Evolutionary conservation across 2,797 vertebrate genomes (phyloP), one percentile per base, ranked within the genome.

Genomic region (Eurystomus glaucurus): DNA sequence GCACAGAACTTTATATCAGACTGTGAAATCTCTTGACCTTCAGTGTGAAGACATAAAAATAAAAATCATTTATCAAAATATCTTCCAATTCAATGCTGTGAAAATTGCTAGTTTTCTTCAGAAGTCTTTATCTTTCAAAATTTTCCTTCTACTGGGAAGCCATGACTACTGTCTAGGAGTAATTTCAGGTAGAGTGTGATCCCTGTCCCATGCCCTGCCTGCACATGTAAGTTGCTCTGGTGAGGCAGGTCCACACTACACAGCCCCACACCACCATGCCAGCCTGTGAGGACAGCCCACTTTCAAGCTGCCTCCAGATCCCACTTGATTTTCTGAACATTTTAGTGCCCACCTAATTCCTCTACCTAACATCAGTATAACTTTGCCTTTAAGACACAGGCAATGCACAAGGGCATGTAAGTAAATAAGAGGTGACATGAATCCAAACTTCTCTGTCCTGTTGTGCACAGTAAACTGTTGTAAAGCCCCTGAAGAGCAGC

Each of bases 181-280:
- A 54, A 3, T 43, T 82, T 65, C 41, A 41, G 33, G 5, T 6
- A 58, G 31, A 1, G 0, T 18, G 3, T 25, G 31, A 45, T 29
- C 31, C 33, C 28, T 33, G 11, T 1, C 6, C 37, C 7, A 2
- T 33, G 35, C 4, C 26, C 43, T 71, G 28, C 28, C 17, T 48
- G 31, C 3, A 2, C 11, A 26, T 4, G 26, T 41, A 37, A 3
- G 11, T 54, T 31, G 15, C 8, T 78, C 33, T 46, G 13, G 13
- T 33, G 37, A 45, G 33, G 16, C 1, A 1, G 8, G 6, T 41
- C 33, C 11, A 2, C 0, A 1, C 18, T 68, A 33, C 22, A 11
- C 14, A 52, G 17, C 28, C 29, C 68, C 23, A 4, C 4, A 19
- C 3, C 28, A 55, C 41, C 54, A 33, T 1, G 2, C 11, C 39